Percentiles rank a stretch among this genome's conserved stretches.
These are phyloP conservation scores for Rhinopithecus roxellana DNA, from an alignment of 2,113 vertebrate species.

Conservation along the genomic window DNA sequence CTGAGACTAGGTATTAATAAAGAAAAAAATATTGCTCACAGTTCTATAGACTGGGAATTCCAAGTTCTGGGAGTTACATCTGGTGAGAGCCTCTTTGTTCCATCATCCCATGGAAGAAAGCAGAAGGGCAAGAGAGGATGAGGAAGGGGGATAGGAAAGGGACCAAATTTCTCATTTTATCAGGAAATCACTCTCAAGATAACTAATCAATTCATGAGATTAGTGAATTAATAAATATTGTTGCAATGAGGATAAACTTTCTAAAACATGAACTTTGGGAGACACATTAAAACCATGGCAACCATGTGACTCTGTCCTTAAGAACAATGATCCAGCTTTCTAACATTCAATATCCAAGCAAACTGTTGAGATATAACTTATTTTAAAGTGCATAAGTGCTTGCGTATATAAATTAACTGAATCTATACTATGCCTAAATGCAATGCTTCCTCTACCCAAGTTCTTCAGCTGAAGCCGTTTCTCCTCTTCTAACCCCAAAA, in stretches of 20 bases:
- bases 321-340: background rate
- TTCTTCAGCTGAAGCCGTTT: background rate
- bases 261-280: background rate
- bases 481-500: background rate
- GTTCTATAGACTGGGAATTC: background rate
- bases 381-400: background rate
- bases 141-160: too few species aligned
- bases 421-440: background rate
- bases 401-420: background rate
- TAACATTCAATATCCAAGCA: constrained; percentile 9
- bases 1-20: background rate
- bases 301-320: background rate
- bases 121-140: background rate
- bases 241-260: background rate
- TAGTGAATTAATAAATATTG: background rate
- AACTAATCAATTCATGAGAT: background rate
- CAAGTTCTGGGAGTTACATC: background rate
- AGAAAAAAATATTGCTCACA: background rate
- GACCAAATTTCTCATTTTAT: background rate
- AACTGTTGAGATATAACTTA: background rate
- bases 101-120: background rate
- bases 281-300: background rate
- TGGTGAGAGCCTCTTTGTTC: background rate
- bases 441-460: background rate
- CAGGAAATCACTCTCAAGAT: background rate